Percentiles rank a stretch among this genome's conserved stretches.
Evolutionary conservation across 1,140 invertebrate species (phyloP).

Genomic region (Ceratosolen fusciceps): DNA sequence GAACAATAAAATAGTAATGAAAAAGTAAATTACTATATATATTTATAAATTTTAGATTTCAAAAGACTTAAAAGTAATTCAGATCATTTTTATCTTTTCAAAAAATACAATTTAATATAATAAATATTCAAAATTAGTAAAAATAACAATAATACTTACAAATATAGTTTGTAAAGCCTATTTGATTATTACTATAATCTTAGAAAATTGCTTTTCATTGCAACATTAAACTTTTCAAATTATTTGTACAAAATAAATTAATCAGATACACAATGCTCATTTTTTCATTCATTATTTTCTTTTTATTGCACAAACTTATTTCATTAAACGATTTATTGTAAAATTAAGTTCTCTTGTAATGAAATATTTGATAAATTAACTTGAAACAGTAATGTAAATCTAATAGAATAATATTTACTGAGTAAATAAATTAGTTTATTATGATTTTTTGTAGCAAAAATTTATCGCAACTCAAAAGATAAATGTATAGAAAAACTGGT

Average conservation of each 20-base stretch:
- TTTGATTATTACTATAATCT: background rate
- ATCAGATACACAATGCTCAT: background rate
- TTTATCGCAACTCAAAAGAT: background rate
- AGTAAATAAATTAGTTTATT: background rate
- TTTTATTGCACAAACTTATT: conserved; percentile 38
- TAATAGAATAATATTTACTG: background rate
- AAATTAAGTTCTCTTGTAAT: background rate
- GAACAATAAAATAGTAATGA: background rate
- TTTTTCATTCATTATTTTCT: background rate
- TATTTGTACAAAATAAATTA: background rate
- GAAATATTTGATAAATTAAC: background rate
- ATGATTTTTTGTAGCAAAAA: too few relatives aligned
- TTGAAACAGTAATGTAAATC: background rate
- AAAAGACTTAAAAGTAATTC: too few relatives aligned
- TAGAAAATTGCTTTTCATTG: background rate
- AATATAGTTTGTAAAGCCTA: background rate
- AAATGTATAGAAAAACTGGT: background rate
- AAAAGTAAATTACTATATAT: background rate
- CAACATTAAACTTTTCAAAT: background rate
- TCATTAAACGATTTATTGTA: background rate
- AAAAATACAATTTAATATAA: background rate
- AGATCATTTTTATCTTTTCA: background rate
- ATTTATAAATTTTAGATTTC: too few relatives aligned
- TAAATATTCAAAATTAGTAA: too few relatives aligned
- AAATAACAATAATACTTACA: background rate